Evolutionary conservation across 2,113 vertebrate genomes (phyloP).

Genomic region (Anarhynchus alexandrinus): DNA sequence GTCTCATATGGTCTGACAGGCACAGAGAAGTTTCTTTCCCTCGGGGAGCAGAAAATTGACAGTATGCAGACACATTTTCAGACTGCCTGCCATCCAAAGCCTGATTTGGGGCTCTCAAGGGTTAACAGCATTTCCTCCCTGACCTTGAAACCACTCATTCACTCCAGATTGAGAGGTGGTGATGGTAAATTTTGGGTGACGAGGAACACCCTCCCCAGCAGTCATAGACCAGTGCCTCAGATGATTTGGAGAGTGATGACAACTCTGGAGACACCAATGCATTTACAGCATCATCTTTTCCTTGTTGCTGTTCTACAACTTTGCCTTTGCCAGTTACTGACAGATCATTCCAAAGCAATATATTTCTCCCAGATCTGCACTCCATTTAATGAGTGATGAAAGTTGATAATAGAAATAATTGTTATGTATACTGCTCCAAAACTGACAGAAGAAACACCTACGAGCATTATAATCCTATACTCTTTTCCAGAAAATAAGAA

Average conservation of each 20-base stretch:
- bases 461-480: not conserved
- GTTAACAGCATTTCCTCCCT: not conserved
- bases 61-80: not conserved
- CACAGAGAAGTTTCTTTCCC: not conserved
- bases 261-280: not conserved
- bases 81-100: not conserved
- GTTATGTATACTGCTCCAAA: not conserved
- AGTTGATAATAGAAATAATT: slow-evolving; percentile 14
- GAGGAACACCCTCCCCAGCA: not conserved
- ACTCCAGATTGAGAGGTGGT: not conserved
- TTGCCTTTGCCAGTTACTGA: not conserved
- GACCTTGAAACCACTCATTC: not conserved
- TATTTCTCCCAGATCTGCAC: not conserved
- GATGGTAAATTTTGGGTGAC: not conserved
- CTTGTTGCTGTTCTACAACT: not conserved
- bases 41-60: not conserved
- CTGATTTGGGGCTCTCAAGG: not conserved
- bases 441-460: slow-evolving; percentile 36
- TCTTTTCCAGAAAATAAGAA: slow-evolving; percentile 33
- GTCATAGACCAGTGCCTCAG: not conserved
- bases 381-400: not conserved
- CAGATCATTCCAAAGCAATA: not conserved
- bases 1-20: not conserved
- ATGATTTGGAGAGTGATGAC: not conserved
- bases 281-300: not conserved